Conservation (phyloP, 2,797 vertebrate species). For the Hafferia zeledoni region DNA sequence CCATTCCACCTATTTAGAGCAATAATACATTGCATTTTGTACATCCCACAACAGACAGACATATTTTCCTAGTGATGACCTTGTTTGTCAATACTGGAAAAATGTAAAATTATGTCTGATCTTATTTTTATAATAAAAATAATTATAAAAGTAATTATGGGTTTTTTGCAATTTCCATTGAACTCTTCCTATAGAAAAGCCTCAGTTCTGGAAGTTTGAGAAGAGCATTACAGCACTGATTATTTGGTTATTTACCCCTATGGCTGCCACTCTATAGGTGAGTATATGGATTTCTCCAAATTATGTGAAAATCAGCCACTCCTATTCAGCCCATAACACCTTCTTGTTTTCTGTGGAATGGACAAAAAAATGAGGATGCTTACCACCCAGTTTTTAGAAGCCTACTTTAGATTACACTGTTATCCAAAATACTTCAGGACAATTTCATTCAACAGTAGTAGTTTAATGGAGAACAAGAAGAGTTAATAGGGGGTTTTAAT, state of each 20-base stretch:
- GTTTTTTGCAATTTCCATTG: neutral
- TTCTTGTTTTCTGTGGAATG: neutral
- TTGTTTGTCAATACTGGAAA: neutral
- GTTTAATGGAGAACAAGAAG: neutral
- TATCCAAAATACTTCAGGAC: neutral
- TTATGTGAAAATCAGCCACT: neutral
- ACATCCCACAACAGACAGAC: neutral
- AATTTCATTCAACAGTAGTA: neutral
- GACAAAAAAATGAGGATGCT: neutral
- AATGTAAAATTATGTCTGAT: neutral
- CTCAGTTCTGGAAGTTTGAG: neutral
- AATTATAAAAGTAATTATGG: fast-evolving
- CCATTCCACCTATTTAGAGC: neutral
- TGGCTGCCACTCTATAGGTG: neutral
- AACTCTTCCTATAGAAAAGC: neutral
- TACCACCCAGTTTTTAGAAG: neutral
- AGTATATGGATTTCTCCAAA: neutral
- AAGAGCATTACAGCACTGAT: neutral
- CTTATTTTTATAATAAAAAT: neutral
- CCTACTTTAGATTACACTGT: neutral
- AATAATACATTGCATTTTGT: neutral
- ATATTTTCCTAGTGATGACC: neutral
- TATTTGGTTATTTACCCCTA: neutral
- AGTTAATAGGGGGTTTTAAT: neutral
- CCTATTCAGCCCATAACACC: neutral